Conservation (phyloP, 2,888 invertebrate genomes). For the Parnassius orleans region DNA sequence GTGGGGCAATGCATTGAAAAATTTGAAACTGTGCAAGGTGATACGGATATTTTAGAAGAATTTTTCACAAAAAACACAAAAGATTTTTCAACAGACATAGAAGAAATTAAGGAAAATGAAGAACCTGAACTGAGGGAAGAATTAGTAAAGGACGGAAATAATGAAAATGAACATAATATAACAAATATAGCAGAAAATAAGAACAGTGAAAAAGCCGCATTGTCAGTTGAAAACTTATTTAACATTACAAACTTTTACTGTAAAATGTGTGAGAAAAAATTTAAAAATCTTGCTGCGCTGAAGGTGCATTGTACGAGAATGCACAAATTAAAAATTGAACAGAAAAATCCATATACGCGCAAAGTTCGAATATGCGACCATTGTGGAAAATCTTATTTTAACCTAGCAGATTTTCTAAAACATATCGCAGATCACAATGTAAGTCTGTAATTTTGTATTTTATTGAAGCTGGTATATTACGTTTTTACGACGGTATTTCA, state of each 20-base stretch:
- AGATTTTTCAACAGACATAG: slow-evolving; percentile 24
- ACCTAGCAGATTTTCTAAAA: slow-evolving; percentile 36
- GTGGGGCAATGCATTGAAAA: slow-evolving; percentile 40
- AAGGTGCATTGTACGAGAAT: slow-evolving; percentile 46
- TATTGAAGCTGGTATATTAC: too few species aligned
- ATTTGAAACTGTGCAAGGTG: slow-evolving; percentile 34
- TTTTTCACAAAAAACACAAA: slow-evolving; percentile 40
- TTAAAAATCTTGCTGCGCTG: slow-evolving; percentile 38
- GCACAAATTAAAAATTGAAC: slow-evolving; percentile 44
- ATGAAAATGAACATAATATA: slow-evolving; percentile 2
- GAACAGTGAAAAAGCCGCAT: slow-evolving; percentile 16
- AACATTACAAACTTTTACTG: slow-evolving; percentile 50
- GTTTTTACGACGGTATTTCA: too few species aligned
- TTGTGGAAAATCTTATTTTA: slow-evolving; percentile 43
- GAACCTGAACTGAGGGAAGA: slow-evolving; percentile 4
- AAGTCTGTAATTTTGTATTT: slow-evolving; percentile 18
- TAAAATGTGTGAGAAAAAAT: slow-evolving; percentile 52
- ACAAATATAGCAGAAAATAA: background rate
- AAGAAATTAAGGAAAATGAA: slow-evolving; percentile 5
- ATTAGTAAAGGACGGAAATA: slow-evolving; percentile 4
- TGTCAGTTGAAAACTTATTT: slow-evolving; percentile 37
- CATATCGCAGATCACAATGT: slow-evolving; percentile 51
- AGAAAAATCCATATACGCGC: slow-evolving; percentile 17
- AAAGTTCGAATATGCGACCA: slow-evolving; percentile 41
- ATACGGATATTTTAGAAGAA: slow-evolving; percentile 47